These are phyloP conservation scores for Oreamnos americanus DNA, from an alignment of 2,113 vertebrate genomes.

Conservation along the genomic window DNA sequence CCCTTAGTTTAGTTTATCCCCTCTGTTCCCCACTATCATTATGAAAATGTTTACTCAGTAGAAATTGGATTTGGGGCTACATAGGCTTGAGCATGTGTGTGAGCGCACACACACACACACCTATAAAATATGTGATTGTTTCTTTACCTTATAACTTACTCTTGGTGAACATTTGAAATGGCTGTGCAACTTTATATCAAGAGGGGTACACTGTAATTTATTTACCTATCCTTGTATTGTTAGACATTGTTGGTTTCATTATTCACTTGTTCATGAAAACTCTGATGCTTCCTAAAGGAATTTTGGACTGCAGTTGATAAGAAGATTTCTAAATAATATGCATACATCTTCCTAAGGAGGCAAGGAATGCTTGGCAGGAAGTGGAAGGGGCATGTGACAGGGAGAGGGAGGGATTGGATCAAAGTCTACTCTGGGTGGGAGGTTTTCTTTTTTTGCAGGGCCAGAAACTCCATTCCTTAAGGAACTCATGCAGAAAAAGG, in stretches of 20 bases:
- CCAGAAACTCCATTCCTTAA: not conserved
- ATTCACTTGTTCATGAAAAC: not conserved
- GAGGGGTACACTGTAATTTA: not conserved
- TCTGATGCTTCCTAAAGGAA: not conserved
- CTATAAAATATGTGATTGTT: not conserved
- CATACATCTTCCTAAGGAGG: not conserved
- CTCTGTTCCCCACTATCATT: not conserved
- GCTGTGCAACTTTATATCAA: not conserved
- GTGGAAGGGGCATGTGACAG: not conserved
- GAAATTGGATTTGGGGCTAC: not conserved
- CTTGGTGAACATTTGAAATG: not conserved
- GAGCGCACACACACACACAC: rapidly evolving
- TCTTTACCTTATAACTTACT: not conserved
- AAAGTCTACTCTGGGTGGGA: not conserved
- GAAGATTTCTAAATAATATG: not conserved
- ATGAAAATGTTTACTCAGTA: not conserved
- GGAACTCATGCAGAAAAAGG: not conserved
- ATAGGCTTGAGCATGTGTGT: rapidly evolving
- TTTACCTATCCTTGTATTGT: not conserved
- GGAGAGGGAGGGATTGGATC: not conserved
- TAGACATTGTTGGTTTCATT: not conserved
- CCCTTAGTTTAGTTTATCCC: not conserved
- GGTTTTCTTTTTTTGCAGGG: not conserved
- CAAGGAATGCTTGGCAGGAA: not conserved
- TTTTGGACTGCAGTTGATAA: not conserved